These are phyloP conservation scores for Typhlomys cinereus DNA, from an alignment of 2,113 vertebrate species.

Conservation along the genomic window DNA sequence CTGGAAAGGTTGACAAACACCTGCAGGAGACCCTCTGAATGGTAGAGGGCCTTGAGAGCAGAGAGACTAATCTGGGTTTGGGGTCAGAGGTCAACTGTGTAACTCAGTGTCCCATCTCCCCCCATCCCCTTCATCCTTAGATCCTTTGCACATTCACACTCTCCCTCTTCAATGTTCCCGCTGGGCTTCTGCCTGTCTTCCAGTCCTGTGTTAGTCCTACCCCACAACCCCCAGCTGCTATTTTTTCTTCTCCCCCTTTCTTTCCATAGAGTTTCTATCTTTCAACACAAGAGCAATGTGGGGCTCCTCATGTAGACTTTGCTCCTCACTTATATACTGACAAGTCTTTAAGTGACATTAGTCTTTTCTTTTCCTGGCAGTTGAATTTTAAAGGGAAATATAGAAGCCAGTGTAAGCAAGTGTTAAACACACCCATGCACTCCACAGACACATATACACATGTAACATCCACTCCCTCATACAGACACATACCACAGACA, in stretches of 20 bases:
- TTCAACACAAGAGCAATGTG: not conserved
- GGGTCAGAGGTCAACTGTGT: not conserved
- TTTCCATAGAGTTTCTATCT: not conserved
- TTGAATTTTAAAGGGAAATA: not conserved
- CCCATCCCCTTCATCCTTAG: not conserved
- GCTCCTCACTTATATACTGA: not conserved
- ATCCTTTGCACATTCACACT: not conserved
- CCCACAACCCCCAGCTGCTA: accelerated
- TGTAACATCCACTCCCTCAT: no score
- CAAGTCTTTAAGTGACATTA: not conserved
- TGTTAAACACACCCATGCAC: no score
- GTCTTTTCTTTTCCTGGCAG: not conserved
- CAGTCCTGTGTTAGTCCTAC: not conserved
- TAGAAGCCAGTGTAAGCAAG: not conserved
- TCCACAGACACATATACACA: not conserved
- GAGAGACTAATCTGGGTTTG: no score
- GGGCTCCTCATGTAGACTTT: not conserved
- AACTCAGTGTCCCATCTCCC: accelerated
- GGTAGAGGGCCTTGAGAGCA: not conserved
- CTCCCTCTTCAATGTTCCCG: not conserved
- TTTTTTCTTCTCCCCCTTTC: not conserved
- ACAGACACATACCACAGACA: not conserved
- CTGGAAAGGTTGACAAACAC: not conserved
- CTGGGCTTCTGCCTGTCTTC: not conserved
- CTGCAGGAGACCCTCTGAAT: not conserved